These are phyloP conservation scores for Neomicropteryx cornuta DNA, from an alignment of 1,140 invertebrate species.

Conservation along the genomic window DNA sequence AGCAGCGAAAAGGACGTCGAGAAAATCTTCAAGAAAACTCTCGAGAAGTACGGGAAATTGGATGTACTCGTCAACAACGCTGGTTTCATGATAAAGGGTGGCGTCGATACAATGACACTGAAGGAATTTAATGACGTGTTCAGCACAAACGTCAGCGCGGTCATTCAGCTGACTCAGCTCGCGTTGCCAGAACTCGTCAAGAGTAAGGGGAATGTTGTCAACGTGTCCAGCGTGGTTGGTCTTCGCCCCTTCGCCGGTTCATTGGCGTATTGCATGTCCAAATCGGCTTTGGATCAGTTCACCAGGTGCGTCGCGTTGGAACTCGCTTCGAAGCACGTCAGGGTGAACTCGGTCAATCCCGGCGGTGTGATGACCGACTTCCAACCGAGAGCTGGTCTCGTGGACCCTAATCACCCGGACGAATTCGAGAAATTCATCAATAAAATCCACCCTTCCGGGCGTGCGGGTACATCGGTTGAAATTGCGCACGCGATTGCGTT, in stretches of 20 bases:
- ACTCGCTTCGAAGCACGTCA: conserved; percentile 54
- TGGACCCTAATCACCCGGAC: too few species aligned
- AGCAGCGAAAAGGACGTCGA: conserved; percentile 48
- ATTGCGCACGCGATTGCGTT: conserved; percentile 60
- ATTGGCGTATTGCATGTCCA: conserved; percentile 68
- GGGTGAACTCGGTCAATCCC: conserved; percentile 71
- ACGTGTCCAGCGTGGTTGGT: conserved; percentile 70
- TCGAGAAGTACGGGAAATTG: conserved; percentile 44
- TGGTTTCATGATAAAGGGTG: conserved; percentile 50
- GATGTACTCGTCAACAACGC: conserved; percentile 67
- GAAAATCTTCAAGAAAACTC: conserved; percentile 44
- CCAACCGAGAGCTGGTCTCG: too few species aligned
- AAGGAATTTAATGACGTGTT: conserved; percentile 59
- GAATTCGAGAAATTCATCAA: too few species aligned
- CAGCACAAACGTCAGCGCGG: conserved; percentile 56
- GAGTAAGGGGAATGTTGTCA: conserved; percentile 64
- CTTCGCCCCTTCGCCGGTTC: conserved; percentile 53
- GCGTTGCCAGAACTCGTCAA: conserved; percentile 59
- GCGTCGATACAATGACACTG: conserved; percentile 55
- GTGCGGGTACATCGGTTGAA: conserved; percentile 51
- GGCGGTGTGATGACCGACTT: conserved; percentile 64
- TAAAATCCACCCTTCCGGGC: conserved; percentile 59
- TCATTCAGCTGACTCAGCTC: conserved; percentile 61
- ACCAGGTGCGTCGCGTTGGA: conserved; percentile 61
- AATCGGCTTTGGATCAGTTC: conserved; percentile 72